Conservation (phyloP, 1,140 invertebrate species). For the Gonatopus flavifemur region DNA sequence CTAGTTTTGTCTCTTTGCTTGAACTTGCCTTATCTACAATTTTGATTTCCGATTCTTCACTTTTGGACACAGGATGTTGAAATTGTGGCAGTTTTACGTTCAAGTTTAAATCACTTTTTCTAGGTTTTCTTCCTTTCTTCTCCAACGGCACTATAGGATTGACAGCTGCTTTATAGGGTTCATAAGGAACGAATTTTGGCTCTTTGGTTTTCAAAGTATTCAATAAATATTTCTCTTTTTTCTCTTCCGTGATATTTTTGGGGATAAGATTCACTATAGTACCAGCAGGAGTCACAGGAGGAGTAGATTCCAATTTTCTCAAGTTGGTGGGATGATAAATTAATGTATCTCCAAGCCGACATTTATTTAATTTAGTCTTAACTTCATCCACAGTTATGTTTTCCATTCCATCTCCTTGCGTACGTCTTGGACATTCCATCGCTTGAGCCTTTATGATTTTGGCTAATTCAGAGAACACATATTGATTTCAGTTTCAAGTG, state of each 20-base stretch:
- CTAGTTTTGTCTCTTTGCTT: constrained; percentile 37
- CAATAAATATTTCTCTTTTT: constrained; percentile 49
- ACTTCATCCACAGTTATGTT: constrained; percentile 34
- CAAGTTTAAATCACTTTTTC: constrained; percentile 70
- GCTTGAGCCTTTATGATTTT: no score
- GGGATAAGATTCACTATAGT: constrained; percentile 55
- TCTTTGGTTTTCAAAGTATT: constrained; percentile 65
- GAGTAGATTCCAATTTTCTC: constrained; percentile 43
- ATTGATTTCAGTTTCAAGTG: no score
- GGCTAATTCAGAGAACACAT: no score
- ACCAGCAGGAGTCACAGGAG: constrained; percentile 53
- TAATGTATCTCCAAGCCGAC: constrained; percentile 46
- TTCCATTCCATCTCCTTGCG: constrained; percentile 63
- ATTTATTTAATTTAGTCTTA: constrained; percentile 37
- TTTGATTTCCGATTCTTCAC: constrained; percentile 48
- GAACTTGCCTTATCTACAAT: constrained; percentile 30
- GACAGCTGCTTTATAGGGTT: constrained; percentile 84
- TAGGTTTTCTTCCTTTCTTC: constrained; percentile 55
- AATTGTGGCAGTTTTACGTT: constrained; percentile 68
- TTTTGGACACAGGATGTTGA: constrained; percentile 68
- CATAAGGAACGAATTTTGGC: constrained; percentile 85
- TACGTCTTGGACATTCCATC: constrained; percentile 45
- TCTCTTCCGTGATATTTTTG: constrained; percentile 40
- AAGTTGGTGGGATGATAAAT: constrained; percentile 58
- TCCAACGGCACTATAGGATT: constrained; percentile 69